Evolutionary conservation across 2,888 invertebrate species (phyloP), one percentile per base, ranked within the genome.

Genomic region (Caenorhabditis sinica): DNA sequence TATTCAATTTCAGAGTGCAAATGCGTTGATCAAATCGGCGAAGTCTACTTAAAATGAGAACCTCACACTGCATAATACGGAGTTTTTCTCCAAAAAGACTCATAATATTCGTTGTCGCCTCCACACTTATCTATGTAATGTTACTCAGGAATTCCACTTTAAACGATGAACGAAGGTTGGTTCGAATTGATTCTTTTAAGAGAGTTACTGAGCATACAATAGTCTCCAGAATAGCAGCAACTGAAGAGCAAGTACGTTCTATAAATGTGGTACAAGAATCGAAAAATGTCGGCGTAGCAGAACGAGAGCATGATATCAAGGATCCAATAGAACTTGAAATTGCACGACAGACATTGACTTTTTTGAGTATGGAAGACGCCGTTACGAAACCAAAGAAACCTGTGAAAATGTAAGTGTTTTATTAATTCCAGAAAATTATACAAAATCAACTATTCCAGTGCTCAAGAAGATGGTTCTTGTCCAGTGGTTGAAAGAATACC

Each of bases 401-500:
- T 13, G 33, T 66, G 1, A 77, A 74, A 71, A 74, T 82, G 83
- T 77, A 25, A 72, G 83, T 75, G 36, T 33, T 61, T 15, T 5
- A n/a, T n/a, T n/a, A n/a, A n/a, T 13, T 20, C 25, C 4, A 6
- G 15, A 56, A 56, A 28, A 6, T 11, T 8, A 23, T 5, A 6
- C 11, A 56, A 8, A 9, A 25, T 36, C 9, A 17, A 28, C 61
- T 1, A 3, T 25, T 23, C 33, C 2, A 85, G 82, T 25, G 76
- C 77, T 1, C 51, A 85, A 77, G 76, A 63, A 25, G 85, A 85
- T 56, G 88, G 88, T 9, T 73, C 80, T 13, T 88, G 88, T 40
- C 88, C 88, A 5, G 65, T 75, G 15, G 80, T 88, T 6, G 86
- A 83, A 45, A 86, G 83, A 36, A 80, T 88, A 45, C 86, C 88